Base-by-base conservation (phyloP, 2,113 vertebrate genomes). In the Bucco capensis region DNA sequence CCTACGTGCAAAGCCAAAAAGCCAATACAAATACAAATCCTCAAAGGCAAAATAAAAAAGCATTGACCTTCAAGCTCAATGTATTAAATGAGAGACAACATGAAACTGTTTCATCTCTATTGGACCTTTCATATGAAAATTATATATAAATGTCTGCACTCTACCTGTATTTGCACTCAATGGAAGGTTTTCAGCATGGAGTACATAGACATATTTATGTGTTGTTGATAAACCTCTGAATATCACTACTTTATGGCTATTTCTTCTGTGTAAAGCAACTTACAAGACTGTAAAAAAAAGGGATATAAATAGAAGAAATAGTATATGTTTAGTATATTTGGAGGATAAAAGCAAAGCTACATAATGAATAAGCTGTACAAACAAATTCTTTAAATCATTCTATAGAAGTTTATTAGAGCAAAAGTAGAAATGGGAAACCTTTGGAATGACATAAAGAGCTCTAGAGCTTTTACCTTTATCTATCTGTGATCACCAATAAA, bases 101-200 rank as follows among this genome's bases (percentile, higher is more conserved):
- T 30, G 44, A 79, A 73, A 58, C 17, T 51, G 4, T 65, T 71
- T 93, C 38, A 76, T 90, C n/a, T 85, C 18, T 79, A 33, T 40
- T 74, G 30, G 35, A n/a, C 9, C 66, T 92, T 92, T 96, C 72
- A 85, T 89, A 67, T 74, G 81, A 93, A 93, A 92, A 91, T 70
- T 38, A 37, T 23, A 13, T 21, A 76, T 37, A 44, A 94, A 70
- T 77, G 12, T 73, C 51, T 82, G n/a, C 28, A 64, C 83, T 89
- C 42, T 38, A 44, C 25, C 44, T 89, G 57, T n/a, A 60, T 89
- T 85, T 87, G 62, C 24, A 70, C 38, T 85, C 38, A 89, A 27
- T 85, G 54, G 49, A 79, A 89, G 83, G 27, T 61, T 67, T 87
- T 85, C 47, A 51, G 15, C 27, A 54, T 49, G n/a, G 13, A 72